Base-by-base conservation (phyloP, 1,140 invertebrate species). In the Sinella curviseta region DNA sequence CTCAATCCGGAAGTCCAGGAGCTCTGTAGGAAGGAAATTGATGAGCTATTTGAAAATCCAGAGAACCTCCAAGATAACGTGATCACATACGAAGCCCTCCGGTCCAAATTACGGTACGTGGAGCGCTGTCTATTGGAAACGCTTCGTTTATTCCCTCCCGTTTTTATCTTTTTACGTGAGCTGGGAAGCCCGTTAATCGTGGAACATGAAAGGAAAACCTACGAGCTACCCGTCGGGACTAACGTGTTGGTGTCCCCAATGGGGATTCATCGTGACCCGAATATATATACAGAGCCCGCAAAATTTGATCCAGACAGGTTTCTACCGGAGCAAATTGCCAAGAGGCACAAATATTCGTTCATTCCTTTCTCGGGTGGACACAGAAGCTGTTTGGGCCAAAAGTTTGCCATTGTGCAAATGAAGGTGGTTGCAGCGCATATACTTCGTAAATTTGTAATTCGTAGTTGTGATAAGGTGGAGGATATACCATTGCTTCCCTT, bases 311-410 rank as follows among this genome's bases (percentile, higher is more conserved):
- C 94, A 0, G 93, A 95, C 30, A 88, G 94, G 83, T 95, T 95
- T 87, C 85, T 90, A 17, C 88, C 90, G 0, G 89, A 91, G 73
- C 89, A 90, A 36, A 70, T 84, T 0, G 74, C 81, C 17, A 82
- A 83, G 26, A 86, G 90, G 54, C 90, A 89, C 85, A 88, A 87
- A 4, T 92, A 88, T 83, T 86, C 87, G 12, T 96, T 92, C 85
- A 91, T 96, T 33, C 95, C 95, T 0, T 96, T 96, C 88, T 94
- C 93, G 1, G 94, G 94, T 77, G 94, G 94, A 67, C 92, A 93
- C 0, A 90, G 94, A 80, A 94, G 93, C 82, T 95, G 94, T 87
- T 94, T 95, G 31, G 93, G 92, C 92, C 84, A 88, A 70, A 89
- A 88, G 82, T 92, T 92, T 85, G 89, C 89, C 4, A 75, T 87